phyloP scores from a whole-genome alignment of 2,797 vertebrate species.

The Lutjanus campechanus region DNA sequence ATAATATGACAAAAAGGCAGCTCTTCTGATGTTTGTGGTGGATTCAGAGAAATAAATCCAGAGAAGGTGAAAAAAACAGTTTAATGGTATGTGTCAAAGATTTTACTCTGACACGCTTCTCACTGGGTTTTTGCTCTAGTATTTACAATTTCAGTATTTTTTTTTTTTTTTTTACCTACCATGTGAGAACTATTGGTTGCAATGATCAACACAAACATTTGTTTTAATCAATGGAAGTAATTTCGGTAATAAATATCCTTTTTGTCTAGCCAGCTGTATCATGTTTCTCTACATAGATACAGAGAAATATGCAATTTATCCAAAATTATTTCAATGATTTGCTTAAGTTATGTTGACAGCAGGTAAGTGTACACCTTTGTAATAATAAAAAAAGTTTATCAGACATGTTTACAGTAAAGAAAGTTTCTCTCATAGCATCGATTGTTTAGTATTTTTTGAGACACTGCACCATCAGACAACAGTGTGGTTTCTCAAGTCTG shows the following conservation, averaged over 20 bases:
- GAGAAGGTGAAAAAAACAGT: not conserved
- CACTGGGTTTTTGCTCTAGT: too few relatives aligned
- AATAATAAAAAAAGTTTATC: not conserved
- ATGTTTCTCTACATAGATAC: not conserved
- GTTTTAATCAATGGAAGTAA: too few relatives aligned
- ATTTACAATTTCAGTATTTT: not conserved
- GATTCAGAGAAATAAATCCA: not conserved
- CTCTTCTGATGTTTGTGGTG: not conserved
- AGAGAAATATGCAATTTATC: not conserved
- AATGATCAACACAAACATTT: not conserved
- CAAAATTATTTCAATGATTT: not conserved
- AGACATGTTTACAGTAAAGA: not conserved
- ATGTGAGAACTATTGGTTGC: too few relatives aligned
- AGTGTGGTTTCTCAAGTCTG: not conserved
- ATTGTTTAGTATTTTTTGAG: not conserved
- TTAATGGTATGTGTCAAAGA: not conserved
- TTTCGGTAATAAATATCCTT: not conserved
- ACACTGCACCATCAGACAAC: not conserved
- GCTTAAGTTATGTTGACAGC: not conserved
- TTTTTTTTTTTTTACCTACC: not conserved
- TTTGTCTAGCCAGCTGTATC: not conserved
- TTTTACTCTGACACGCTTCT: not conserved
- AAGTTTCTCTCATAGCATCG: too few relatives aligned
- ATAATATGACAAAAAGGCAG: not conserved
- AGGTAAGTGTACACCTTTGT: not conserved